Base-by-base conservation (phyloP, 2,888 invertebrate genomes). In the Mythimna pallens region DNA sequence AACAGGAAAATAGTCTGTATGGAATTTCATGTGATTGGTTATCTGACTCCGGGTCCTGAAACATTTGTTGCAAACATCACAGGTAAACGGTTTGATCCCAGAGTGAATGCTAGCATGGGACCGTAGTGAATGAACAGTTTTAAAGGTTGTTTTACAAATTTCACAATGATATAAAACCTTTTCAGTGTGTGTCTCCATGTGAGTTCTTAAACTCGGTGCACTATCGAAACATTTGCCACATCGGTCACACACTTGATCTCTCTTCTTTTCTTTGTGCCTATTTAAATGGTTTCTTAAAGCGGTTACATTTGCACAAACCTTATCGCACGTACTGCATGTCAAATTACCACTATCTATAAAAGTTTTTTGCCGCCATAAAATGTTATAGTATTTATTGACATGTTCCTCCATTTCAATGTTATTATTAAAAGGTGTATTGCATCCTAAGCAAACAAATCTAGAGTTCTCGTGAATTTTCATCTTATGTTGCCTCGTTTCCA, bases 1-100 rank as follows among this genome's bases (percentile, higher is more conserved):
- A 85, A 97, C 97, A 0, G 98, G 98, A 96, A 97, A 97, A 20
- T 97, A 97, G 9, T 98, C 98, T 0, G 97, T 97, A 82, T 98
- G 98, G 55, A 97, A 97, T 65, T 97, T 96, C 77, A 97, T 97
- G 88, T 98, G 98, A 63, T 97, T 97, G 52, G 96, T 95, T 57
- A 98, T 92, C 12, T 92, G 90, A 12, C 84, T 88, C 43, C 85
- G 84, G 0, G 90, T 75, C 10, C 92, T 81, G 71, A 93, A 94
- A 22, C 87, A 82, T 47, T 88, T 86, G 0, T 90, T 92, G 43
- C 94, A 94, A 66, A 91, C 85, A 3, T 90, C 89, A 74, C 94
- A 94, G 0, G 89, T 67, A 52, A 89, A 92, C 0, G 93, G 93
- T 69, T 93, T 94, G 0, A 84, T 83, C 0, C 85, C 88, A 36